Conservation (phyloP, 2,113 vertebrate genomes). For the Grallaria varia region DNA sequence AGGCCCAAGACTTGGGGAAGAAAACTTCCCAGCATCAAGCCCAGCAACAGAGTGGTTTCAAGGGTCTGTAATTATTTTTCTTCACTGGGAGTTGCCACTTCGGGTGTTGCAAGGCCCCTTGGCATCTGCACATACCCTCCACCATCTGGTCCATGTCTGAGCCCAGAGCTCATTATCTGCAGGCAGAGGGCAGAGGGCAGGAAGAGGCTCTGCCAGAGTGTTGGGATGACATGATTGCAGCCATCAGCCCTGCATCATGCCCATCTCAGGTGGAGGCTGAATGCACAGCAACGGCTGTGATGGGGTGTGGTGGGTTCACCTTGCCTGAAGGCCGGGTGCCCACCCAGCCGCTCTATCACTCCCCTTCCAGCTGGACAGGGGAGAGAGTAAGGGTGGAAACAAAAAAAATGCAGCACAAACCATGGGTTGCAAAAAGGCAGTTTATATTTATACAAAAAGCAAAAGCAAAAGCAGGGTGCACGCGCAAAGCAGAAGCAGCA, state of each 20-base stretch:
- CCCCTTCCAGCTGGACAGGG: too few relatives aligned
- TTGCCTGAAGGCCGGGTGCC: too few relatives aligned
- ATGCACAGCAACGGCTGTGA: not conserved
- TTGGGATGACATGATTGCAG: not conserved
- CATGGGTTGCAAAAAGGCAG: too few relatives aligned
- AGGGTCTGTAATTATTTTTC: not conserved
- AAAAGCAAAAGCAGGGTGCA: too few relatives aligned
- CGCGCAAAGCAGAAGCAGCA: too few relatives aligned
- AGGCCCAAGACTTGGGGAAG: not conserved
- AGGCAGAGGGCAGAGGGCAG: not conserved
- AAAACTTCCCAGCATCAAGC: not conserved
- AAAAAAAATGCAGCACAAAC: too few relatives aligned
- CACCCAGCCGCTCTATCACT: too few relatives aligned
- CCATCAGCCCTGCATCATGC: not conserved
- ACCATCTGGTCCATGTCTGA: fast-evolving
- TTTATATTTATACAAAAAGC: too few relatives aligned
- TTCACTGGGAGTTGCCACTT: not conserved
- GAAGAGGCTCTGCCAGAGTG: not conserved
- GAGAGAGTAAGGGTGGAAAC: too few relatives aligned
- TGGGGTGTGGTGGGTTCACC: too few relatives aligned
- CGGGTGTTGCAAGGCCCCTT: not conserved
- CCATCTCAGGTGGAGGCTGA: not conserved
- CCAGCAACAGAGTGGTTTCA: not conserved
- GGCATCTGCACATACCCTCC: fast-evolving
- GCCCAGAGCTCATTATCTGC: not conserved